phyloP scores from a whole-genome alignment of 64 coral and sea anemone species.

The Dendronephthya gigantea region DNA sequence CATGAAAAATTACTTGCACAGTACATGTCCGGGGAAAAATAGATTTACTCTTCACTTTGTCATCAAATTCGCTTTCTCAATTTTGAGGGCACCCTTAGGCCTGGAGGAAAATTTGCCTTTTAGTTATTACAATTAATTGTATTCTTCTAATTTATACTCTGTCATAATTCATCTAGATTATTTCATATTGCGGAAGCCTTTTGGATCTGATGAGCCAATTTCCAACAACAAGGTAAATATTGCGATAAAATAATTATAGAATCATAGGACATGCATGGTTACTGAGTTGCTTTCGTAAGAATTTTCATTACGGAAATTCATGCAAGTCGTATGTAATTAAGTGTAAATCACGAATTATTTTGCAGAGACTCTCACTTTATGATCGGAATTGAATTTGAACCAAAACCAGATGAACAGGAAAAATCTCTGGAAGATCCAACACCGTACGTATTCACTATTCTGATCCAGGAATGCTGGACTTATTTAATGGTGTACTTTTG shows the following conservation, averaged over 20 bases:
- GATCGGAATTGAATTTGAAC: slow-evolving; percentile 83
- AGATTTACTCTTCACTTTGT: too few species aligned
- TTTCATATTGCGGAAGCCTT: slow-evolving; percentile 64
- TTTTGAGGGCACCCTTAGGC: too few species aligned
- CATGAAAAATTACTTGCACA: too few species aligned
- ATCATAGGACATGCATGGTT: neutral
- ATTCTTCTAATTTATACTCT: too few species aligned
- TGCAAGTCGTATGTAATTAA: too few species aligned
- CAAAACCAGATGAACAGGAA: slow-evolving; percentile 88
- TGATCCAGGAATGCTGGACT: neutral
- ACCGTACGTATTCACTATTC: neutral
- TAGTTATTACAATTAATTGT: too few species aligned
- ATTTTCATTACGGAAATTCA: neutral
- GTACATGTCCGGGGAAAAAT: too few species aligned
- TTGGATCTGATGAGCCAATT: slow-evolving; percentile 73
- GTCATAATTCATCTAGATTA: slow-evolving; percentile 46
- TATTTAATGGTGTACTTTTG: too few species aligned
- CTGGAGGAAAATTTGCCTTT: too few species aligned
- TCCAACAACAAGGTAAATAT: slow-evolving; percentile 67
- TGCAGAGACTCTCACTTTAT: slow-evolving; percentile 88
- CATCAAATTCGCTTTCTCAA: too few species aligned
- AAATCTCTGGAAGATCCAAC: slow-evolving; percentile 48
- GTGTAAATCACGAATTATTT: neutral
- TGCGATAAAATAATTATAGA: neutral
- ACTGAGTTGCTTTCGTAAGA: neutral